Base-by-base conservation (phyloP, 2,797 vertebrate species). In the Takifugu rubripes region DNA sequence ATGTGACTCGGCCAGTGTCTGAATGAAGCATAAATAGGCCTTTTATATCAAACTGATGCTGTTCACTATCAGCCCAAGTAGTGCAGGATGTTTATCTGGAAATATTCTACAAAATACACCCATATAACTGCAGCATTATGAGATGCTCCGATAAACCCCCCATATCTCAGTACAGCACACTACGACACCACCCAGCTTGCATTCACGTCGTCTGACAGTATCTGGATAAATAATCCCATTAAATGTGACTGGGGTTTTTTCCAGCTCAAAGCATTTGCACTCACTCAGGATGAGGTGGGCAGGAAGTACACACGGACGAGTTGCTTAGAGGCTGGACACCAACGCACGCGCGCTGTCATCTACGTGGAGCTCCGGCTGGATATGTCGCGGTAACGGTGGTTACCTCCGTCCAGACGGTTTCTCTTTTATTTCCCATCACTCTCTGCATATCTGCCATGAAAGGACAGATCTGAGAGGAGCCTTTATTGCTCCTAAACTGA, bases 201-300 rank as follows among this genome's bases (percentile, higher is more conserved):
- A 59, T 64, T 61, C 66, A 67, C 72, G 52, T 56, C 25, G 52
- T 74, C 67, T 84, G 80, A 85, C 76, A 84, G 70, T 78, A 59
- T 75, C 71, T 83, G 78, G 75, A 84, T 87, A 85, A 88, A 91
- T 86, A 80, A 83, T 86, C 75, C 78, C 84, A 80, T 89, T 87
- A 84, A 81, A 89, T 84, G 68, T 83, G 78, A 89, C 79, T 85
- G 78, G 85, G 69, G 77, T 12, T 14, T 40, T 86, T 87, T 89
- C 79, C 57, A 24, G 72, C 76, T 79, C 56, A 73, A 75, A 82
- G 82, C 57, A 74, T 85, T 86, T 70, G 66, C 68, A 61, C 66
- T 47, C 59, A 44, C 58, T 27, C 6, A 67, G 75, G 82, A 81
- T 79, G 78, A 88, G 77, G 69, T 77, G 81, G 70, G 71, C 59